Evolutionary conservation across 92 coral and sea anemone species (phyloP), one percentile per base, ranked within the genome.

Genomic region (Blastomussa wellsi): DNA sequence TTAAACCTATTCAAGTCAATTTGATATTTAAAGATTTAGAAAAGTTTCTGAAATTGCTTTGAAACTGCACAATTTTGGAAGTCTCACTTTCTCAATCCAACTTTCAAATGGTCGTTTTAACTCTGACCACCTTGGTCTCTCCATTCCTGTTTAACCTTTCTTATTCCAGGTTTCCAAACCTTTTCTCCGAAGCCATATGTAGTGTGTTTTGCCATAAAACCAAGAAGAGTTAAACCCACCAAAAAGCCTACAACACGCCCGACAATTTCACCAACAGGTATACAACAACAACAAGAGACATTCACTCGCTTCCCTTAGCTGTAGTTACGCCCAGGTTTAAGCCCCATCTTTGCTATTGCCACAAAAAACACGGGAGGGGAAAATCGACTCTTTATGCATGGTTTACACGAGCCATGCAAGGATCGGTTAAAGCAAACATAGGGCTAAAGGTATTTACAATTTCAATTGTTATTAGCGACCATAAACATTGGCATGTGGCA

Each of bases 101-200:
- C 3, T 35, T 32, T 35, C 66, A 69, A 35, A 5, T 7, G 9
- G 35, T 36, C 13, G 75, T 70, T 38, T 36, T 19, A 37, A 0
- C 13, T 37, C 67, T 53, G 22, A 31, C 15, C 11, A 8, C 29
- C 69, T 55, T 78, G 17, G 70, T 47, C 69, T 37, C 70, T 53
- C 81, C 33, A 74, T 74, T 47, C 81, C 48, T 78, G 5, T 78
- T 70, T 53, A 78, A 78, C 48, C 42, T 78, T 59, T 78, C 81
- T 57, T 59, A 53, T 53, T 78, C 79, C 81, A 78, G 81, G 69
- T 55, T 78, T 78, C 38, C 70, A 78, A 53, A 78, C 81, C 69
- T 78, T 78, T 57, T 57, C 67, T 59, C 67, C 81, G 69, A 78
- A 78, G 81, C 81, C 81, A 78, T 78, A 78, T 78, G 69, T 78